Percentiles rank a stretch among this genome's conserved stretches.
phyloP scores from a whole-genome alignment of 2,888 invertebrate genomes.

The Digitonthophagus gazella region DNA sequence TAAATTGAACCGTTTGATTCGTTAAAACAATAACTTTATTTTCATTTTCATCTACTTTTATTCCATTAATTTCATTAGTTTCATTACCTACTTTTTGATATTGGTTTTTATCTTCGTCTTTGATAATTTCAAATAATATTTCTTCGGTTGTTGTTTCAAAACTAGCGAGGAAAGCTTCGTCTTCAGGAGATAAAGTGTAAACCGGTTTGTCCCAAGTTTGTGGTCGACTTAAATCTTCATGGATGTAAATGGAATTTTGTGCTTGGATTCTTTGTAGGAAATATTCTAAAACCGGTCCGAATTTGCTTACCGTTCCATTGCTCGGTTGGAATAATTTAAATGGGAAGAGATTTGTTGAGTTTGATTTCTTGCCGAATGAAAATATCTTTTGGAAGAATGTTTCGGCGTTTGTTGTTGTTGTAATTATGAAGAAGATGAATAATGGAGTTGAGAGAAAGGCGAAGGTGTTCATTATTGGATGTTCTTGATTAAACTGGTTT shows the following conservation, averaged over 20 bases:
- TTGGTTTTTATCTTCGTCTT: not conserved
- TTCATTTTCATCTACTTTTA: not conserved
- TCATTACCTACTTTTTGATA: not conserved
- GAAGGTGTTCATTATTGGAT: not conserved
- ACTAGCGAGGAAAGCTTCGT: constrained; percentile 11
- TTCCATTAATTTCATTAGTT: not conserved
- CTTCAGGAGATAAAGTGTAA: constrained; percentile 23
- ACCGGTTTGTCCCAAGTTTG: constrained; percentile 45
- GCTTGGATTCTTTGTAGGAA: constrained; percentile 69
- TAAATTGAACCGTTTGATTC: constrained; percentile 14
- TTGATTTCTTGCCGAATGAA: not conserved
- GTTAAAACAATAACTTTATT: constrained; percentile 1
- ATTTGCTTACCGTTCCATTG: constrained; percentile 49
- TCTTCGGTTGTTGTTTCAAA: constrained; percentile 3
- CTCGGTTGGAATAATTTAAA: constrained; percentile 5
- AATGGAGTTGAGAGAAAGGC: not conserved
- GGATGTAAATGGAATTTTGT: constrained; percentile 65
- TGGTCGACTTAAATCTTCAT: constrained; percentile 56
- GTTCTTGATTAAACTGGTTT: not conserved
- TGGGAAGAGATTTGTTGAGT: not conserved
- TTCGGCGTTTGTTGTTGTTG: not conserved
- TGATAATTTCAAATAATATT: constrained; percentile 16
- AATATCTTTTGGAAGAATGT: not conserved
- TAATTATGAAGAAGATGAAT: not conserved
- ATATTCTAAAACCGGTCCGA: constrained; percentile 68